Conservation (phyloP, 2,797 vertebrate species). For the Anolis apletophallus region DNA sequence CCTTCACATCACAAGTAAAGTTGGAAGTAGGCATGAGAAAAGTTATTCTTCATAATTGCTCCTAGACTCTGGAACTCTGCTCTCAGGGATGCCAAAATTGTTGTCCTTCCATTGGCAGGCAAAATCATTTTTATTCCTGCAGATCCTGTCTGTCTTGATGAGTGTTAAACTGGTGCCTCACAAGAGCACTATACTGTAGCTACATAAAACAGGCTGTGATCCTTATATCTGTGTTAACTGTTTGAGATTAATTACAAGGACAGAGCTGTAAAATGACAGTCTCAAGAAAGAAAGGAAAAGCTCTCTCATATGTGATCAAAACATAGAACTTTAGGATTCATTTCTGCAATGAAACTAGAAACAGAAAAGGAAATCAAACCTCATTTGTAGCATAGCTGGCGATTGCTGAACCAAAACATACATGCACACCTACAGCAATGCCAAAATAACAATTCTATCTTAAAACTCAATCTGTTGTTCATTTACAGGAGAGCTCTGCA, state of each 20-base stretch:
- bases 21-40: no score
- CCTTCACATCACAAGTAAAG: no score
- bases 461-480: constrained; percentile 75
- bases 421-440: constrained; percentile 65
- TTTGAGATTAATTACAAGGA: neutral
- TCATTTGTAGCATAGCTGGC: constrained; percentile 66
- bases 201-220: neutral
- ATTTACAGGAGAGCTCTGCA: constrained; percentile 58
- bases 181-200: neutral
- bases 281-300: neutral
- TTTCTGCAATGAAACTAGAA: constrained; percentile 61
- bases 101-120: no score
- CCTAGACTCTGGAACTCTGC: no score
- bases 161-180: neutral
- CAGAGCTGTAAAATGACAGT: neutral
- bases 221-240: neutral
- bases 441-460: constrained; percentile 74
- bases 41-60: no score
- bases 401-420: constrained; percentile 67
- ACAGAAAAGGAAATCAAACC: constrained; percentile 67
- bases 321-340: constrained; percentile 56
- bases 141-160: no score
- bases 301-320: constrained; percentile 42
- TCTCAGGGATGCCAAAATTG: no score
- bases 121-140: no score